These are phyloP conservation scores for Zaprionus bogoriensis DNA, from an alignment of 2,888 invertebrate species.

Conservation along the genomic window DNA sequence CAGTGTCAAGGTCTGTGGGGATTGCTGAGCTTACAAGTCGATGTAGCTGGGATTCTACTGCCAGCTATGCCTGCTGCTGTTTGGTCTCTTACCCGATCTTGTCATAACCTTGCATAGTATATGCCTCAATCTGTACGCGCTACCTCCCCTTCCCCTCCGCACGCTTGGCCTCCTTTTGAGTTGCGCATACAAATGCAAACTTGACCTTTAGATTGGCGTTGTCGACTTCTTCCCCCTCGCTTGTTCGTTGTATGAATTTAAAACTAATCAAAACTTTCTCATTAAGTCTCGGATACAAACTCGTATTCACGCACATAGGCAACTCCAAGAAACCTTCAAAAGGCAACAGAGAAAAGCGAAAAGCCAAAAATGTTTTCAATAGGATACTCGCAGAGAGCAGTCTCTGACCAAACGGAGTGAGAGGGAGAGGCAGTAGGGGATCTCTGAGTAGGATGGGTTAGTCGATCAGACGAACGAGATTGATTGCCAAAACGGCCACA, in stretches of 20 bases:
- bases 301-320: constrained; percentile 5
- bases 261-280: constrained; percentile 36
- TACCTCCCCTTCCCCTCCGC: not conserved
- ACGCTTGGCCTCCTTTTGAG: constrained; percentile 1
- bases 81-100: too few species aligned
- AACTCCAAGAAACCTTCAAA: constrained; percentile 50
- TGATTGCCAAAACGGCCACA: constrained; percentile 29
- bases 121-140: not conserved
- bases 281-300: constrained; percentile 22
- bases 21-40: not conserved
- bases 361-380: constrained; percentile 23
- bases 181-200: constrained; percentile 57
- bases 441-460: not conserved
- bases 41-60: too few species aligned
- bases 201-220: constrained; percentile 62
- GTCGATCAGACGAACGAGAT: constrained; percentile 28
- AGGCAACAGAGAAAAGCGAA: constrained; percentile 41
- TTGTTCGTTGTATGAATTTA: constrained; percentile 31
- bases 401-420: not conserved
- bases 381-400: constrained; percentile 6
- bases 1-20: not conserved
- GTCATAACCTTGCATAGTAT: not conserved
- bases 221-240: constrained; percentile 18
- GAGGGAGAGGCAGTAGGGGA: not conserved
- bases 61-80: not conserved